Percentiles rank a stretch among this genome's conserved stretches.
Conservation (phyloP, 1,140 invertebrate genomes). For the Drosophila chauvacae region DNA sequence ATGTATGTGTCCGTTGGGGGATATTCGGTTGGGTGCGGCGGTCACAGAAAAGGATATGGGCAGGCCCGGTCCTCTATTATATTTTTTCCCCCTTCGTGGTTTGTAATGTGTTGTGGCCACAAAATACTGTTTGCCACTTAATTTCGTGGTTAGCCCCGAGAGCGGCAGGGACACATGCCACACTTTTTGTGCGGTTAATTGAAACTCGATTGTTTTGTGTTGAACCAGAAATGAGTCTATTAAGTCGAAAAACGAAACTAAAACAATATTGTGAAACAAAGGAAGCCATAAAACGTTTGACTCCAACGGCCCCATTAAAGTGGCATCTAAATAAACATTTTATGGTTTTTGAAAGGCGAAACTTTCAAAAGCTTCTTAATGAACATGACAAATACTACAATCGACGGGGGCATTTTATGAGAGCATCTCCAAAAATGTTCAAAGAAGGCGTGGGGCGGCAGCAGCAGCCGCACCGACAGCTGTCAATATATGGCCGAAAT, state of each 20-base stretch:
- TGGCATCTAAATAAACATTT: slow-evolving; percentile 57
- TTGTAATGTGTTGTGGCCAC: slow-evolving; percentile 59
- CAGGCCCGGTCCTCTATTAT: slow-evolving; percentile 36
- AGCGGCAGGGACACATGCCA: slow-evolving; percentile 23
- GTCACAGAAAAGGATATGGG: slow-evolving; percentile 60
- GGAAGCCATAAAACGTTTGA: slow-evolving; percentile 57
- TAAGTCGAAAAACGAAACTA: slow-evolving; percentile 50
- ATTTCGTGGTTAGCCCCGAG: slow-evolving; percentile 70
- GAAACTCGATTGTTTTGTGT: slow-evolving; percentile 71
- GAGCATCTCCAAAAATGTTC: slow-evolving; percentile 49
- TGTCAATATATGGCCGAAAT: slow-evolving; percentile 56
- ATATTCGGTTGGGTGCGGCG: slow-evolving; percentile 46
- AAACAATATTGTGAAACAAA: slow-evolving; percentile 49
- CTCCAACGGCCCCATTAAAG: slow-evolving; percentile 40
- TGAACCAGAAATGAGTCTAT: slow-evolving; percentile 57
- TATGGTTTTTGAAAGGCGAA: slow-evolving; percentile 51
- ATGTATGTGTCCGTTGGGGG: slow-evolving; percentile 69
- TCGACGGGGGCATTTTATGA: slow-evolving; percentile 51
- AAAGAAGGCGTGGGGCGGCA: slow-evolving; percentile 44
- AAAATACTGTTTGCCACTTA: slow-evolving; percentile 78
- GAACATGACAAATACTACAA: slow-evolving; percentile 44
- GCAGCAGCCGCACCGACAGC: slow-evolving; percentile 23
- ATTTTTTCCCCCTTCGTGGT: slow-evolving; percentile 22
- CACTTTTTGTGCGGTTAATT: slow-evolving; percentile 58
- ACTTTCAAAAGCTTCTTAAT: slow-evolving; percentile 65